phyloP scores from a whole-genome alignment of 1,140 invertebrate genomes.

The Lepidotrigona ventralis region DNA sequence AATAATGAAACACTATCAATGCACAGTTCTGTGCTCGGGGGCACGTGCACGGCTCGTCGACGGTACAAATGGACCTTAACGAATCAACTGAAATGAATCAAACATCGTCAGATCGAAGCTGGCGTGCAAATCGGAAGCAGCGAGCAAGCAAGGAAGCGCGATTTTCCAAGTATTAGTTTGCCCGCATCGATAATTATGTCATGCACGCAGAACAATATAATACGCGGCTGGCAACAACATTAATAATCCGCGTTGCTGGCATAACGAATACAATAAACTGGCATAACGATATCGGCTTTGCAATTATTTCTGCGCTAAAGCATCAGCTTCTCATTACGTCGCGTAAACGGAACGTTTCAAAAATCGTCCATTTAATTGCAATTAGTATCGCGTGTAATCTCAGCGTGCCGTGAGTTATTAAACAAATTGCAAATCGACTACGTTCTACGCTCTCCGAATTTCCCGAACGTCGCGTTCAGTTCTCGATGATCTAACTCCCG shows the following conservation, averaged over 20 bases:
- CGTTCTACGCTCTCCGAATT: not conserved
- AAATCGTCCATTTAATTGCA: slow-evolving; percentile 36
- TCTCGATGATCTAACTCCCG: not conserved
- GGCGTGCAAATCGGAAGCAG: not conserved
- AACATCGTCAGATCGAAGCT: not conserved
- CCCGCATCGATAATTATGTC: slow-evolving; percentile 6
- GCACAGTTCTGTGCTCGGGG: too few relatives aligned
- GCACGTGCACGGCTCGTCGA: too few relatives aligned
- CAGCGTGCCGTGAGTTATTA: not conserved
- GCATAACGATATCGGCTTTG: slow-evolving; percentile 1
- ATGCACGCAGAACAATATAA: not conserved
- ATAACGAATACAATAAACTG: slow-evolving; percentile 18
- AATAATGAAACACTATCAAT: too few relatives aligned
- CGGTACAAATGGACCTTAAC: too few relatives aligned
- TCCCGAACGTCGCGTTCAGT: not conserved
- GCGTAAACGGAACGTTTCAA: not conserved
- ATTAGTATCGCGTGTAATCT: slow-evolving; percentile 24
- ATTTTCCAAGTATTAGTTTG: not conserved
- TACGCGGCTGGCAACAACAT: not conserved
- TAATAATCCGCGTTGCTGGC: slow-evolving; percentile 7
- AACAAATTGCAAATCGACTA: not conserved
- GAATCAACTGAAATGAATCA: too few relatives aligned
- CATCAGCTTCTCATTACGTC: slow-evolving; percentile 12
- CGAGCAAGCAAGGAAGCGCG: not conserved
- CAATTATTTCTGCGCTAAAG: slow-evolving; percentile 20